Percentiles rank a stretch among this genome's conserved stretches.
These are phyloP conservation scores for Poeciliopsis infans DNA, from an alignment of 2,797 vertebrate species.

Conservation along the genomic window DNA sequence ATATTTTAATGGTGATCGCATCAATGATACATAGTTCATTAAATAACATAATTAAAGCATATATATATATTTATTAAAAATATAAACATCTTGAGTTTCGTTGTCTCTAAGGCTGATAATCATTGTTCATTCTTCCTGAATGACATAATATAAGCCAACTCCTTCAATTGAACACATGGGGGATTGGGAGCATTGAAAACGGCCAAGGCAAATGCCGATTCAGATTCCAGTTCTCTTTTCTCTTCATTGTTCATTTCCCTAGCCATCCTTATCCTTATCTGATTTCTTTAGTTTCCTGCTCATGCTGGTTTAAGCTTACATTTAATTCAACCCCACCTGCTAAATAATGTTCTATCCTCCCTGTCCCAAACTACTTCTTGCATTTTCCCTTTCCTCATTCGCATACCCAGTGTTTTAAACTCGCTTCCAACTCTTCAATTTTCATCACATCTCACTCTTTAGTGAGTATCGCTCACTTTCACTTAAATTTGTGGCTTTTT, in stretches of 20 bases:
- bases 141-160: constrained; percentile 60
- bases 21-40: background rate
- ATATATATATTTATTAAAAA: background rate
- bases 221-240: constrained; percentile 26
- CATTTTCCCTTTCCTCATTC: background rate
- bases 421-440: background rate
- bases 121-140: constrained; percentile 52
- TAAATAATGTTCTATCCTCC: constrained; percentile 1
- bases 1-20: background rate
- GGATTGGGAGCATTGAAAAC: constrained; percentile 18
- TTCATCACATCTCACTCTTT: background rate
- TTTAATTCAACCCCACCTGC: constrained; percentile 12
- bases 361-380: constrained; percentile 4
- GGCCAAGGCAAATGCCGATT: constrained; percentile 37
- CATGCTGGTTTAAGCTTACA: constrained; percentile 29
- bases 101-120: constrained; percentile 38
- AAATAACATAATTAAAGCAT: background rate
- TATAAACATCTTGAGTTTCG: constrained; percentile 11
- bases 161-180: constrained; percentile 38
- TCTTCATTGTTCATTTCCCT: constrained; percentile 32
- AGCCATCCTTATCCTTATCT: constrained; percentile 22
- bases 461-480: background rate
- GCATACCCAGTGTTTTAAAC: background rate
- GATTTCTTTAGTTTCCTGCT: constrained; percentile 40
- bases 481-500: background rate